Base-by-base conservation (phyloP, 2,113 vertebrate species). In the Aptenodytes forsteri region DNA sequence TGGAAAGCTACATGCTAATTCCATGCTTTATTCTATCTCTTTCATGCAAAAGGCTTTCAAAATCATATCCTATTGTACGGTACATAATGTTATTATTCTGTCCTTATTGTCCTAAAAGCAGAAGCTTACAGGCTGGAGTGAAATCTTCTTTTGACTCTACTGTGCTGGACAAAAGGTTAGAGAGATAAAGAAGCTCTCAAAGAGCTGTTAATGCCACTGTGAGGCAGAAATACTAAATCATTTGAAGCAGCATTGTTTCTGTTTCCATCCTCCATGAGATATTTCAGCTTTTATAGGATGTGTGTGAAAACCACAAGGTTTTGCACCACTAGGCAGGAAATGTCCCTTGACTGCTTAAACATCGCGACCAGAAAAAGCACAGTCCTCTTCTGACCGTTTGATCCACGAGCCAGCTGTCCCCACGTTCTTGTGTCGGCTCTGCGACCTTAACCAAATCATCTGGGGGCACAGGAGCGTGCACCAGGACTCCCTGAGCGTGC, bases 361-460 rank as follows among this genome's bases (percentile, higher is more conserved):
- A 1, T 0, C 4, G 61, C 0, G 2, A 11, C 9, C 13, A 26
- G n/a, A 1, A 14, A 7, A 7, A 32, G 71, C 76, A 11, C 5
- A 3, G 42, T 14, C n/a, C 66, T 34, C 79, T 56, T 27, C 42
- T 2, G 14, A 3, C 6, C 46, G 0, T 1, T 2, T 3, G 13
- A 7, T 2, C 42, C 14, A 3, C 0, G 6, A 27, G 34, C 29
- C n/a, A 14, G 10, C 42, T 8, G 12, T 25, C 16, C 65, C 50
- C 55, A 1, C 0, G 3, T 4, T 4, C 54, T 42, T 14, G 7
- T 0, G 32, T 3, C 7, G 78, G 58, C 65, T 55, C 61, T 36
- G 87, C 0, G 3, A 38, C 19, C 47, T 11, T 3, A 4, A 11
- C 18, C 20, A 3, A 4, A 4, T 1, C 36, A 1, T 2, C 12